Evolutionary conservation across 2,888 invertebrate species (phyloP), one percentile per base, ranked within the genome.

Genomic region (Carpatolechia fugitivella): DNA sequence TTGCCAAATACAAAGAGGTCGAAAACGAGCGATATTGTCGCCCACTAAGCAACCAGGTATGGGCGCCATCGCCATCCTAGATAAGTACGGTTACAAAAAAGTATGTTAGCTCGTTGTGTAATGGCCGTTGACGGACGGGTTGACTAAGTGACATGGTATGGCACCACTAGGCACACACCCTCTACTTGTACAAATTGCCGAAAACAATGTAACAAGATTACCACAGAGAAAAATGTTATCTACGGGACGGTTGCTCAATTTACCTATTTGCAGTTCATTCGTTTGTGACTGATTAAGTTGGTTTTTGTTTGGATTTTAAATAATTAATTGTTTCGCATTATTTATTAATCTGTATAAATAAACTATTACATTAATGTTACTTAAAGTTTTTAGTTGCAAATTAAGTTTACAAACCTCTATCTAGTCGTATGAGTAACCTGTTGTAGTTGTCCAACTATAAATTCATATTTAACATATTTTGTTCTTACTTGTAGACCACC

Each of bases 81-180:
- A n/a, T n/a, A n/a, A n/a, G n/a, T 41, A 14, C 20, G 11, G 41
- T 41, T 8, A 41, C 41, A 20, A 41, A 41, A 41, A 41, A n/a
- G n/a, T 36, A 36, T 36, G 54, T 33, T 57, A 46, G 50, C 57
- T 48, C 54, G 53, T 50, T 16, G 30, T 30, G 41, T 11, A 41
- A 41, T n/a, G 1, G 6, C 16, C 6, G n/a, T 41, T 41, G 41
- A 41, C 20, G 41, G 38, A 10, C 11, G 10, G 14, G 41, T 41
- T 41, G 41, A 41, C 41, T 41, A 49, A 49, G 14, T 49, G 48
- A 10, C 11, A 46, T 20, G 1, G 24, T 24, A 46, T 29, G 7
- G 13, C 36, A 16, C 38, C 1, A 8, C 3, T 2, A n/a, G 20
- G 24, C 41, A 41, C 49, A 16, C 18, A 47, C 38, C 38, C 38